phyloP scores from a whole-genome alignment of 2,888 invertebrate species.

The Cotesia congregata region DNA sequence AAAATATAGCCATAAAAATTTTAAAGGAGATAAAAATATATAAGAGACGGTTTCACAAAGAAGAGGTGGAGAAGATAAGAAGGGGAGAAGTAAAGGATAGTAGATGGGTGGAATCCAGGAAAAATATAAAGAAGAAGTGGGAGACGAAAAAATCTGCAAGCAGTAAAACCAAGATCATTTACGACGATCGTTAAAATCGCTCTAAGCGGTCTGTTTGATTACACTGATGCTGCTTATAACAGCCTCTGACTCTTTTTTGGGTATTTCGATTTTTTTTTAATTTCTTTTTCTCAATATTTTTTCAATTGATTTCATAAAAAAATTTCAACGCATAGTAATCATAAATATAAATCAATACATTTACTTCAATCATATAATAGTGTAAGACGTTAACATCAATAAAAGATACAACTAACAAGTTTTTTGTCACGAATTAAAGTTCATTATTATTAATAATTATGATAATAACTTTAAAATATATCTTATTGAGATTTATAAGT shows the following conservation, averaged over 20 bases:
- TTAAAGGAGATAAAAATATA: constrained; percentile 26
- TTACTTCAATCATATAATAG: no score
- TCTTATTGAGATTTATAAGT: no score
- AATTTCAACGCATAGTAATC: no score
- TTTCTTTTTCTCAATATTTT: no score
- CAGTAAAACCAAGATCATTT: constrained; percentile 62
- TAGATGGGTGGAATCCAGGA: constrained; percentile 34
- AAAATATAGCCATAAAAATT: constrained; percentile 22
- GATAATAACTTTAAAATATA: no score
- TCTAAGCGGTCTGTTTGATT: constrained; percentile 63
- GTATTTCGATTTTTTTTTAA: constrained; percentile 28
- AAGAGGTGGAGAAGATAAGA: constrained; percentile 33
- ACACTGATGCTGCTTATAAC: constrained; percentile 62
- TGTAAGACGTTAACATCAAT: no score
- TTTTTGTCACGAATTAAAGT: no score
- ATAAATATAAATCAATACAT: no score
- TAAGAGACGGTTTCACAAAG: constrained; percentile 28
- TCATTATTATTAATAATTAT: no score
- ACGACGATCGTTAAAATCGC: constrained; percentile 64
- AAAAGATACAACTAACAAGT: no score
- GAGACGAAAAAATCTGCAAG: constrained; percentile 49
- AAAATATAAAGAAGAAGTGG: constrained; percentile 36
- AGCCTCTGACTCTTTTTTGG: constrained; percentile 40
- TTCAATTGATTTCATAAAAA: no score
- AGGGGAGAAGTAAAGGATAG: constrained; percentile 36